These are phyloP conservation scores for Oryzias celebensis DNA, from an alignment of 2,113 vertebrate species.

Conservation along the genomic window DNA sequence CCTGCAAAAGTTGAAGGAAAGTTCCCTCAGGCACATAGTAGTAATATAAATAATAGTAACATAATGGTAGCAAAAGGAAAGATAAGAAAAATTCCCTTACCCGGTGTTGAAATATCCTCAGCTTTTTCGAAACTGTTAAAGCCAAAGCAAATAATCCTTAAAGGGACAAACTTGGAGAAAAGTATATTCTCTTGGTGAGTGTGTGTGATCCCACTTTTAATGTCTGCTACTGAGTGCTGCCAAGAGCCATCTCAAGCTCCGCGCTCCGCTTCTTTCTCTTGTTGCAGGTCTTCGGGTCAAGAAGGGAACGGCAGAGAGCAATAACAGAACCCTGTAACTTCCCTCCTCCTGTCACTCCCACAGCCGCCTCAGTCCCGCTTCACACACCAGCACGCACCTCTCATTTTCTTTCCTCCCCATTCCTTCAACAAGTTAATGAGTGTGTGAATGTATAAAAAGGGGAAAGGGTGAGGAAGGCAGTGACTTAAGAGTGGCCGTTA, in stretches of 20 bases:
- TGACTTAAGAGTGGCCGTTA: constrained; percentile 36
- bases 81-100: constrained; percentile 29
- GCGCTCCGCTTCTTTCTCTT: constrained; percentile 27
- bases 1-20: constrained; percentile 12
- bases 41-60: no score
- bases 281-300: constrained; percentile 51
- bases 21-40: not conserved
- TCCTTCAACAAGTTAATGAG: constrained; percentile 36
- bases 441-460: constrained; percentile 43
- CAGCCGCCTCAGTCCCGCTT: constrained; percentile 51
- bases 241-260: constrained; percentile 53
- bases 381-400: constrained; percentile 52
- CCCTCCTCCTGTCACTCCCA: constrained; percentile 41
- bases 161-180: constrained; percentile 11
- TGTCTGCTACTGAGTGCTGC: constrained; percentile 38
- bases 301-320: constrained; percentile 57
- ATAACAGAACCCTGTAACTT: constrained; percentile 55
- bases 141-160: constrained; percentile 42
- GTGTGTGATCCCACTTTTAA: constrained; percentile 43
- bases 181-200: constrained; percentile 29
- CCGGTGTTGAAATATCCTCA: constrained; percentile 45
- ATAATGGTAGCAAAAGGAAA: not conserved
- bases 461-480: constrained; percentile 5
- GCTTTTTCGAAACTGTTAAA: constrained; percentile 44
- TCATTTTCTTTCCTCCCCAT: constrained; percentile 45